phyloP scores from a whole-genome alignment of 2,797 vertebrate genomes.

The Lagocephalus sceleratus region DNA sequence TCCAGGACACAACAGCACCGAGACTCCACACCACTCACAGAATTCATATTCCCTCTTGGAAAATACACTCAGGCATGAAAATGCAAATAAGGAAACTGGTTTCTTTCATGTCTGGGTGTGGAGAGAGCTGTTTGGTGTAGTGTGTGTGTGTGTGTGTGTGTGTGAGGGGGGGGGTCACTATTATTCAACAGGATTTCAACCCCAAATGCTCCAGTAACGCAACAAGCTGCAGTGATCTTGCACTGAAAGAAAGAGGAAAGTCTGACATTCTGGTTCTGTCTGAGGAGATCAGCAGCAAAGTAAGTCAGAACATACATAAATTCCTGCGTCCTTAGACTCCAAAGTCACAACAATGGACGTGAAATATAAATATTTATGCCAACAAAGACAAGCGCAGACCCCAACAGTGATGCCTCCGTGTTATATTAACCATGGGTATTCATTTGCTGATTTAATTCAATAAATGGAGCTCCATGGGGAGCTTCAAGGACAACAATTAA shows the following conservation, averaged over 20 bases:
- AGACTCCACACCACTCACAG: constrained; percentile 56
- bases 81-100: constrained; percentile 68
- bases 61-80: constrained; percentile 69
- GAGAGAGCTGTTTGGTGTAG: constrained; percentile 33
- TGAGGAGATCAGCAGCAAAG: constrained; percentile 24
- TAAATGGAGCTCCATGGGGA: constrained; percentile 28
- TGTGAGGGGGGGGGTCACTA: constrained; percentile 35
- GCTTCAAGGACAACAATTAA: constrained; percentile 14
- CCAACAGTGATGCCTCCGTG: no score
- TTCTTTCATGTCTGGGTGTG: constrained; percentile 66
- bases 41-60: constrained; percentile 70
- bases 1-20: constrained; percentile 64
- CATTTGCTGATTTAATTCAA: neutral
- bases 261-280: constrained; percentile 29
- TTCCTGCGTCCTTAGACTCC: constrained; percentile 7
- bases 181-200: constrained; percentile 61
- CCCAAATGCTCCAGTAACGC: constrained; percentile 56
- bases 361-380: neutral
- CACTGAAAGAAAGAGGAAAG: constrained; percentile 10
- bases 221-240: constrained; percentile 57
- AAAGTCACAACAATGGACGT: neutral
- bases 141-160: constrained; percentile 19
- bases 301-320: constrained; percentile 24
- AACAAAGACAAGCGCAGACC: no score
- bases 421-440: neutral